phyloP scores from a whole-genome alignment of 2,113 vertebrate genomes.

The Albula glossodonta region DNA sequence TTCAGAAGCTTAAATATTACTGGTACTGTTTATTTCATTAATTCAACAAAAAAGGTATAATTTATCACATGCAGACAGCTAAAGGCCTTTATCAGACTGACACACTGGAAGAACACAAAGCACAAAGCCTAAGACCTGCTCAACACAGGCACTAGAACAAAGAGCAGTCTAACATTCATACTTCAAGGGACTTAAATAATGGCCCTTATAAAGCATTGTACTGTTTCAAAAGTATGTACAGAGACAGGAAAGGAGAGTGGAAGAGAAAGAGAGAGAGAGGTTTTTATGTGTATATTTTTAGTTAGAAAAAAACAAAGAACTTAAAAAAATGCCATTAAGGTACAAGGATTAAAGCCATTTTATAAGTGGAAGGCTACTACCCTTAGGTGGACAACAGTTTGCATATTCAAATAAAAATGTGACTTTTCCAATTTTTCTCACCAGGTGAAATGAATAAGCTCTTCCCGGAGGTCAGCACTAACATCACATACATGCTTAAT shows the following conservation, averaged over 20 bases:
- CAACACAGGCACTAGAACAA: not conserved
- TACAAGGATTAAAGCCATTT: not conserved
- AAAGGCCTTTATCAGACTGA: not conserved
- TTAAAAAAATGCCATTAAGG: not conserved
- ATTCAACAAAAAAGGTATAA: constrained; percentile 22
- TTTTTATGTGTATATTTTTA: not conserved
- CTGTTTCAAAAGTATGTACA: not conserved
- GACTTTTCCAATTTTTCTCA: too few species aligned
- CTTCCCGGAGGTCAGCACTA: too few species aligned
- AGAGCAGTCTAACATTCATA: not conserved
- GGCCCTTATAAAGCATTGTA: not conserved
- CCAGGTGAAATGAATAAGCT: too few species aligned
- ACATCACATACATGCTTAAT: too few species aligned
- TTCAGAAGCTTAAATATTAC: constrained; percentile 28
- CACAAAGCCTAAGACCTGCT: not conserved
- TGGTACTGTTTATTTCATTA: constrained; percentile 22
- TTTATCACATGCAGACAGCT: constrained; percentile 19
- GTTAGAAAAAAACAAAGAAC: not conserved
- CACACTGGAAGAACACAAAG: not conserved
- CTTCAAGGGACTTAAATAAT: not conserved
- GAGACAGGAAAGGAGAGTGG: not conserved
- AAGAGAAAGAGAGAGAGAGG: not conserved
- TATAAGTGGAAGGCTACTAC: not conserved
- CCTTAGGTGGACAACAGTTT: too few species aligned
- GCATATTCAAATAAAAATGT: too few species aligned